Percentiles rank a stretch among this genome's conserved stretches.
These are phyloP conservation scores for Daktulosphaira vitifoliae DNA, from an alignment of 1,140 invertebrate species.

Conservation along the genomic window DNA sequence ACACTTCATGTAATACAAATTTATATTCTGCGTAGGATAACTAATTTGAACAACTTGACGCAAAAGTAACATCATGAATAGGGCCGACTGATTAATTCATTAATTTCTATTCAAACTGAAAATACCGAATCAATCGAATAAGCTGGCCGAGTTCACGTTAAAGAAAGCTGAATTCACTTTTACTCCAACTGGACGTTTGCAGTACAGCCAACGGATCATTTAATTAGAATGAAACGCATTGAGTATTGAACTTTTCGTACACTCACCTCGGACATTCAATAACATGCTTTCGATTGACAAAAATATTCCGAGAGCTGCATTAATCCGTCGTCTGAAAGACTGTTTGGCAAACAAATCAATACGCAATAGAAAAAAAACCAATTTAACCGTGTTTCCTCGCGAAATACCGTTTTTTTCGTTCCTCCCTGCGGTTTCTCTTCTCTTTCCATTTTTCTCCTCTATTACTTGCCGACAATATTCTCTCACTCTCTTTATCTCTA, in stretches of 20 bases:
- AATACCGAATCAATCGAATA: too few species aligned
- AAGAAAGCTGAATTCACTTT: too few species aligned
- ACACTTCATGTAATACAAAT: too few species aligned
- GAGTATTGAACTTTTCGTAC: slow-evolving; percentile 1
- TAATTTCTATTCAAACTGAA: too few species aligned
- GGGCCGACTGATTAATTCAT: too few species aligned
- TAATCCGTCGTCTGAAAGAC: slow-evolving; percentile 28
- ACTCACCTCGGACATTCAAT: neutral
- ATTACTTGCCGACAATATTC: neutral
- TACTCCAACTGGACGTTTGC: too few species aligned
- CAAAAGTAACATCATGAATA: too few species aligned
- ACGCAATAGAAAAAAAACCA: slow-evolving; percentile 31
- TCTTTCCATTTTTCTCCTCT: neutral
- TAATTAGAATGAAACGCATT: slow-evolving; percentile 1
- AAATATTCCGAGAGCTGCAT: slow-evolving; percentile 14
- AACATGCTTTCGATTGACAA: slow-evolving; percentile 4
- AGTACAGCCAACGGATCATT: neutral
- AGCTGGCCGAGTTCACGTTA: too few species aligned
- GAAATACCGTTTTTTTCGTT: slow-evolving; percentile 27
- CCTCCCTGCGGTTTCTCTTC: neutral
- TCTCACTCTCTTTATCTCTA: neutral
- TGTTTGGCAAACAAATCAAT: slow-evolving; percentile 33
- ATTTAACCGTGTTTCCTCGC: slow-evolving; percentile 28
- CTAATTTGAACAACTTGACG: too few species aligned
- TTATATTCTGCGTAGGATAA: too few species aligned